Evolutionary conservation across 1,140 invertebrate species (phyloP).

Genomic region (Drosophila teissieri): DNA sequence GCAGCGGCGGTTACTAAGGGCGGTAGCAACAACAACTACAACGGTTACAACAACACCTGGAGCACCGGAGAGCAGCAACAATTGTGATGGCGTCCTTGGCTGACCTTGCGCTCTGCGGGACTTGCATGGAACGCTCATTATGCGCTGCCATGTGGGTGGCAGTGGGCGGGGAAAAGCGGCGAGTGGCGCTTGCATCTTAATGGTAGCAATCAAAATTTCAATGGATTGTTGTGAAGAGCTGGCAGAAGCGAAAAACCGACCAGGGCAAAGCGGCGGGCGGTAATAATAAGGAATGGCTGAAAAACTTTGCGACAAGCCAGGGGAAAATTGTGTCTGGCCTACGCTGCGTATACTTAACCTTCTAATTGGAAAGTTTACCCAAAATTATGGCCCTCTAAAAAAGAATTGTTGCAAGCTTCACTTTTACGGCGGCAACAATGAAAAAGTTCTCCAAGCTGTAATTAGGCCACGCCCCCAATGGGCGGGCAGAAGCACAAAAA

Average conservation of each 20-base stretch:
- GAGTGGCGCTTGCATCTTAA: slow-evolving; percentile 74
- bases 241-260: slow-evolving; percentile 22
- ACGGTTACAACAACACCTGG: slow-evolving; percentile 15
- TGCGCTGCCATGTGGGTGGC: slow-evolving; percentile 36
- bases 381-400: slow-evolving; percentile 53
- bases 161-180: not conserved
- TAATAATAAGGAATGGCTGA: slow-evolving; percentile 39
- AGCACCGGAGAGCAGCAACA: slow-evolving; percentile 40
- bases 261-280: slow-evolving; percentile 41
- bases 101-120: slow-evolving; percentile 71
- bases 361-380: slow-evolving; percentile 63
- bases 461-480: slow-evolving; percentile 58
- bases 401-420: slow-evolving; percentile 52
- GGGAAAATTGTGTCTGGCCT: slow-evolving; percentile 24
- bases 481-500: slow-evolving; percentile 1
- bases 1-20: slow-evolving; percentile 27
- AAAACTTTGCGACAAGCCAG: slow-evolving; percentile 1
- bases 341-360: slow-evolving; percentile 64
- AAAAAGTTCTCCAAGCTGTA: slow-evolving; percentile 60
- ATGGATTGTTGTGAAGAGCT: slow-evolving; percentile 64
- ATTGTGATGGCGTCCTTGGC: slow-evolving; percentile 71
- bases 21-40: slow-evolving; percentile 17
- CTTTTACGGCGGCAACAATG: slow-evolving; percentile 62
- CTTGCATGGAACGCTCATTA: slow-evolving; percentile 71
- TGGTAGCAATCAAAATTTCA: slow-evolving; percentile 78